Percentiles rank a stretch among this genome's conserved stretches.
Evolutionary conservation across 2,797 vertebrate genomes (phyloP).

Genomic region (Austrolebias charrua): DNA sequence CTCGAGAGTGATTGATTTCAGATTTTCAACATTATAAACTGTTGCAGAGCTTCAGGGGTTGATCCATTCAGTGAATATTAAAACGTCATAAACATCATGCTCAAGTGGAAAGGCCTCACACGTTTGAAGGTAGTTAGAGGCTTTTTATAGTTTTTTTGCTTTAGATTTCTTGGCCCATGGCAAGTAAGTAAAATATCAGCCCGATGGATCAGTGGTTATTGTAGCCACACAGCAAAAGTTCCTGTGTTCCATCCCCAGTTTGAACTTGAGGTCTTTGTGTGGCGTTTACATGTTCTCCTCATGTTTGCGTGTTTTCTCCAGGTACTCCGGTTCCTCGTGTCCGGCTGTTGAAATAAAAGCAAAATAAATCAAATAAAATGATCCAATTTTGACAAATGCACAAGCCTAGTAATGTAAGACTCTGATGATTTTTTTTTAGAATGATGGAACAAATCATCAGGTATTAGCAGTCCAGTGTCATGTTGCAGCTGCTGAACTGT

Average conservation of each 20-base stretch:
- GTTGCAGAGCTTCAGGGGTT: conserved; percentile 15
- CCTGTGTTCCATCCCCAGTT: too few relatives aligned
- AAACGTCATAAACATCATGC: conserved; percentile 14
- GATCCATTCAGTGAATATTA: conserved; percentile 30
- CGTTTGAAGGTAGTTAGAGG: conserved; percentile 22
- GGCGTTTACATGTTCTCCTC: too few relatives aligned
- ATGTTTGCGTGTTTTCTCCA: too few relatives aligned
- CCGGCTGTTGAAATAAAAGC: too few relatives aligned
- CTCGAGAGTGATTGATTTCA: conserved; percentile 41
- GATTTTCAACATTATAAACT: conserved; percentile 34
- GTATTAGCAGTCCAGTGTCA: conserved; percentile 37
- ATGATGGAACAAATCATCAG: conserved; percentile 41
- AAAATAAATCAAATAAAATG: conserved; percentile 27
- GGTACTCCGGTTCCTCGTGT: too few relatives aligned
- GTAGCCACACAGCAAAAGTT: too few relatives aligned
- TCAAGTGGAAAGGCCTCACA: conserved; percentile 19
- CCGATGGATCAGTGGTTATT: too few relatives aligned
- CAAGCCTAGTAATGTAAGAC: conserved; percentile 46
- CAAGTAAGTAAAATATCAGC: conserved; percentile 32
- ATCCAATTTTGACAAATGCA: conserved; percentile 38
- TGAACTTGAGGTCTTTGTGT: too few relatives aligned
- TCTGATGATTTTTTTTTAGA: conserved; percentile 56
- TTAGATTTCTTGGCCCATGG: background rate
- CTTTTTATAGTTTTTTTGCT: background rate
- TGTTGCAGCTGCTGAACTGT: conserved; percentile 33